Conservation (phyloP, 2,113 vertebrate species). For the Osmerus eperlanus region DNA sequence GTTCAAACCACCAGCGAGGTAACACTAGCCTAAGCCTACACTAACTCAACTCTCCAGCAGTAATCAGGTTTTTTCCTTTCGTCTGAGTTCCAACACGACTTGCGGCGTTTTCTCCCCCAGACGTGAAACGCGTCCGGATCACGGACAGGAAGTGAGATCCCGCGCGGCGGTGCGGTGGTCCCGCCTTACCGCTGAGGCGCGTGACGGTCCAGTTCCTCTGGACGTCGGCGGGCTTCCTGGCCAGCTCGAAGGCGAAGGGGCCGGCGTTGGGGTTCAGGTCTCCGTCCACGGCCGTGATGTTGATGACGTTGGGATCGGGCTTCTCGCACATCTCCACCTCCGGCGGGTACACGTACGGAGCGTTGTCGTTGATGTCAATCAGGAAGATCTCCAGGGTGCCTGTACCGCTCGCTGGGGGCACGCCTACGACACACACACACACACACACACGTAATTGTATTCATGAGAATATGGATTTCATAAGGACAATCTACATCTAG, state of each 20-base stretch:
- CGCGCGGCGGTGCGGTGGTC: background rate
- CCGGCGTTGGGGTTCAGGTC: slow-evolving; percentile 95
- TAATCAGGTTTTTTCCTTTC: background rate
- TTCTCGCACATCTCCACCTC: slow-evolving; percentile 92
- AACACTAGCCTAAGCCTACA: too few relatives aligned
- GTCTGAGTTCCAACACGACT: too few relatives aligned
- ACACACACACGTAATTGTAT: slow-evolving; percentile 27
- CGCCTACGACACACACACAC: slow-evolving; percentile 68
- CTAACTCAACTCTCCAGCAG: background rate
- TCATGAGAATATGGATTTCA: slow-evolving; percentile 11
- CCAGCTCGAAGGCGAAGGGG: slow-evolving; percentile 92
- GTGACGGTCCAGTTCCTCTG: slow-evolving; percentile 95
- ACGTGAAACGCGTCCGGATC: too few relatives aligned
- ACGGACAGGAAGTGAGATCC: background rate
- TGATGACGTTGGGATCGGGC: slow-evolving; percentile 89
- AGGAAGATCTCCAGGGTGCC: slow-evolving; percentile 92
- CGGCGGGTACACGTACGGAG: slow-evolving; percentile 88
- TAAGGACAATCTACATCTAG: slow-evolving; percentile 15
- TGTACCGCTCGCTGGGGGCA: slow-evolving; percentile 88
- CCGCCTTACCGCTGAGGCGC: slow-evolving; percentile 82
- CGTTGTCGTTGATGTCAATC: slow-evolving; percentile 96
- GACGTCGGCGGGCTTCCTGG: slow-evolving; percentile 78
- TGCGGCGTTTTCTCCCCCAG: too few relatives aligned
- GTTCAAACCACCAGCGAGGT: too few relatives aligned
- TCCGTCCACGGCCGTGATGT: slow-evolving; percentile 92